Base-by-base conservation (phyloP, 2,797 vertebrate species). In the Pampus argenteus region DNA sequence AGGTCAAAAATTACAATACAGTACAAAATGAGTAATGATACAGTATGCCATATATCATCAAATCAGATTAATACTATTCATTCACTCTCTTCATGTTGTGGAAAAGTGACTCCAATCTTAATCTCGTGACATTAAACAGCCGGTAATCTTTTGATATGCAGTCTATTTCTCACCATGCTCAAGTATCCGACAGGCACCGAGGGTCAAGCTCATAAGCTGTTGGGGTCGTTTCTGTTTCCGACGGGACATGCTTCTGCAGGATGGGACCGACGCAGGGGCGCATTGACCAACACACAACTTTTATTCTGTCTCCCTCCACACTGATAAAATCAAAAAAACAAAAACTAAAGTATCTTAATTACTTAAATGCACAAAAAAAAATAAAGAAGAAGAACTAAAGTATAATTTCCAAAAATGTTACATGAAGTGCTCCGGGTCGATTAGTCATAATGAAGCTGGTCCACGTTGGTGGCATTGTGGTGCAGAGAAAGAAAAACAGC, bases 181-280 rank as follows among this genome's bases (percentile, higher is more conserved):
- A 88, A 87, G 89, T 85, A 88, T 91, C 90, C 90, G 66, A 91
- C 85, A 88, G 84, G 79, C 88, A 86, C 85, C 85, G 58, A 72
- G 86, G 84, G 86, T 89, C 86, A 83, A 84, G 89, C 79, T 91
- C 90, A 93, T 89, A 88, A 92, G 88, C 85, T 94, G 94, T 89
- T 90, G 92, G 77, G 92, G 92, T 88, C 89, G 86, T 89, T 93
- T 94, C 92, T 94, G 93, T 92, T 94, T 93, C 91, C 92, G 92
- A 87, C 91, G 92, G 83, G 91, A 93, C 92, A 93, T 93, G 88
- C 85, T 88, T 84, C 89, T 86, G 83, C 83, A 79, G 89, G 84
- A 87, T 74, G 78, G 82, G 80, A 82, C 51, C 78, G 66, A 81
- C 38, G 78, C 67, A 86, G 85, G 77, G 79, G 81, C 79, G 61